Evolutionary conservation across 2,888 invertebrate species (phyloP).

Genomic region (Drosophila fungiperda): DNA sequence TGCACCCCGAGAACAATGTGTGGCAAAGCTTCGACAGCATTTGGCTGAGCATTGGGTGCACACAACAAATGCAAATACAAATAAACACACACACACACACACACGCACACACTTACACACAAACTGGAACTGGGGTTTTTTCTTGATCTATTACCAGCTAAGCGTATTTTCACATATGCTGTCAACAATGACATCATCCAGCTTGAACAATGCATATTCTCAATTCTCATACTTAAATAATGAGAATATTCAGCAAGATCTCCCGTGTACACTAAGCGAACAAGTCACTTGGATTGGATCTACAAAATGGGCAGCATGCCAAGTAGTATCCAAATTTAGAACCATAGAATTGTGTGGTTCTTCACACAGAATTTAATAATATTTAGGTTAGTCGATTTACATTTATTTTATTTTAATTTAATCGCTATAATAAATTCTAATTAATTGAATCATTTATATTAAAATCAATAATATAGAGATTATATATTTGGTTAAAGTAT

Average conservation of each 20-base stretch:
- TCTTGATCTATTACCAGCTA: conserved; percentile 27
- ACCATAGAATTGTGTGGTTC: background rate
- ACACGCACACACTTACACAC: background rate
- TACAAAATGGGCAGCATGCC: background rate
- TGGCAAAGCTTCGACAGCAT: conserved; percentile 51
- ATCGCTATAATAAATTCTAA: background rate
- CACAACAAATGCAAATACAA: conserved; percentile 42
- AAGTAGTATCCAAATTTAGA: background rate
- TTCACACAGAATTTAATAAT: background rate
- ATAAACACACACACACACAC: conserved; percentile 12
- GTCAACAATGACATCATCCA: conserved; percentile 38
- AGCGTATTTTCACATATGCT: conserved; percentile 44
- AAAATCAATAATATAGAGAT: background rate
- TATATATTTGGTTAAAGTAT: background rate
- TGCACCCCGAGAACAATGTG: conserved; percentile 48
- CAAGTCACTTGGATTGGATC: conserved; percentile 1
- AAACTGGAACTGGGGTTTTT: background rate
- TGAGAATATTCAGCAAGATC: conserved; percentile 23
- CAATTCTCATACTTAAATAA: conserved; percentile 22
- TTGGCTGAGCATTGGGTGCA: conserved; percentile 45
- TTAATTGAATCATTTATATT: background rate
- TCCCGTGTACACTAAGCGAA: background rate
- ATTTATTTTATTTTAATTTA: too few relatives aligned
- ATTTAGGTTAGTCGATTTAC: background rate
- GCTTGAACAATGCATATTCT: conserved; percentile 21